These are phyloP conservation scores for Neolamprologus falcicula DNA, from an alignment of 2,113 vertebrate species.

Conservation along the genomic window DNA sequence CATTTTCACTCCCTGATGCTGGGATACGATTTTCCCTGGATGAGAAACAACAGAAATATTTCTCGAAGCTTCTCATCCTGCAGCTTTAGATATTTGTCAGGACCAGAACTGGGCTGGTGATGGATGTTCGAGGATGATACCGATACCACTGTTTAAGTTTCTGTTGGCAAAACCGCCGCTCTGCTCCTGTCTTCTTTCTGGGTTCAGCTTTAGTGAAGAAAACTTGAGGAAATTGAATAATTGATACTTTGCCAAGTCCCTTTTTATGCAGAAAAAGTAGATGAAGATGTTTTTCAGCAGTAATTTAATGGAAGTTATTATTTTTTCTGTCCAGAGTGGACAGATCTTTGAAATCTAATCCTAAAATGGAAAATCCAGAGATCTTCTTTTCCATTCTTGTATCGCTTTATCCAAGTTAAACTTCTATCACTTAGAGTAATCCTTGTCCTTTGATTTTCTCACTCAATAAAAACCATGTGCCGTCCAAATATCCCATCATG, in stretches of 20 bases:
- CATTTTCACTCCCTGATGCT: conserved; percentile 15
- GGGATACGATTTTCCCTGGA: conserved; percentile 28
- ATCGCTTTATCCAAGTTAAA: neutral
- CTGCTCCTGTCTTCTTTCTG: neutral
- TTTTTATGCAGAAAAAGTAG: neutral
- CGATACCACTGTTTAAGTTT: neutral
- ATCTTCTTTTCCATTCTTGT: neutral
- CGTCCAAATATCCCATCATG: neutral
- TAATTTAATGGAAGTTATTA: neutral
- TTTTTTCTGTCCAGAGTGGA: neutral
- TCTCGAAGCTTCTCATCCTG: neutral
- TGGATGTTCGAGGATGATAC: neutral
- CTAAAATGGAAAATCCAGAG: neutral
- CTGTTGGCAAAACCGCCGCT: neutral
- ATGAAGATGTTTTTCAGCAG: neutral
- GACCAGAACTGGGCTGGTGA: neutral
- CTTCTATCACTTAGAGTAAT: neutral
- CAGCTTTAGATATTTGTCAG: neutral
- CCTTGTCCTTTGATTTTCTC: neutral
- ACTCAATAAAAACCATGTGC: neutral
- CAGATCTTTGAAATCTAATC: neutral
- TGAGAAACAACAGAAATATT: neutral
- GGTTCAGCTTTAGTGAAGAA: neutral
- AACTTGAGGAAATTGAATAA: neutral
- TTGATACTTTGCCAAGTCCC: neutral